A percentile compares a stretch with the other conserved stretches of the same genome.
phyloP scores from a whole-genome alignment of 1,140 invertebrate genomes.

The Drosophila tropicalis region DNA sequence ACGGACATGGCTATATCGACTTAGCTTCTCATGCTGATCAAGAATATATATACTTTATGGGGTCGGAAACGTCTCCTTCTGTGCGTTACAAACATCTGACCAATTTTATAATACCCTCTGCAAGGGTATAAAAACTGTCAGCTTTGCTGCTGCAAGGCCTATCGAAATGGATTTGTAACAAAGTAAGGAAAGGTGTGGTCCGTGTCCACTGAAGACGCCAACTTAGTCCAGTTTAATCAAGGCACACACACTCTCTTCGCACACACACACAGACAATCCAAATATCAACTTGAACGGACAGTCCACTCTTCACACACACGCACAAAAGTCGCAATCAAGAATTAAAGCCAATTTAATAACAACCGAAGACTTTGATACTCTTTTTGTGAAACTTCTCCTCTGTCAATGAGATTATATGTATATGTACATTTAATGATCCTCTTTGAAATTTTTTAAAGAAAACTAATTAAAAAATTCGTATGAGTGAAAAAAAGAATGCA shows the following conservation, averaged over 20 bases:
- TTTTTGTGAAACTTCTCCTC: not conserved
- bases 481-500: not conserved
- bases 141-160: slow-evolving; percentile 35
- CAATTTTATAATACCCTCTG: too few relatives aligned
- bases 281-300: slow-evolving; percentile 50
- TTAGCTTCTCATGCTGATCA: too few relatives aligned
- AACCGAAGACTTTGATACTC: slow-evolving; percentile 20
- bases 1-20: too few relatives aligned
- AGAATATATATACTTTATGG: too few relatives aligned
- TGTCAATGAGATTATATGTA: not conserved
- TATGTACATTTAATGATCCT: too few relatives aligned
- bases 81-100: too few relatives aligned
- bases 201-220: slow-evolving; percentile 25
- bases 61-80: too few relatives aligned
- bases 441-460: not conserved
- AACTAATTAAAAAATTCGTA: not conserved
- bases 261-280: slow-evolving; percentile 24
- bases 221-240: slow-evolving; percentile 65
- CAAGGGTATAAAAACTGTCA: slow-evolving; percentile 33
- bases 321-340: slow-evolving; percentile 36
- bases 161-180: slow-evolving; percentile 43
- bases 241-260: slow-evolving; percentile 23
- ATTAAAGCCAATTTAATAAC: slow-evolving; percentile 2
- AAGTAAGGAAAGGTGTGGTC: slow-evolving; percentile 57
- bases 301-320: slow-evolving; percentile 61